These are phyloP conservation scores for Gasteruption jaculator DNA, from an alignment of 2,888 invertebrate species.

Conservation along the genomic window DNA sequence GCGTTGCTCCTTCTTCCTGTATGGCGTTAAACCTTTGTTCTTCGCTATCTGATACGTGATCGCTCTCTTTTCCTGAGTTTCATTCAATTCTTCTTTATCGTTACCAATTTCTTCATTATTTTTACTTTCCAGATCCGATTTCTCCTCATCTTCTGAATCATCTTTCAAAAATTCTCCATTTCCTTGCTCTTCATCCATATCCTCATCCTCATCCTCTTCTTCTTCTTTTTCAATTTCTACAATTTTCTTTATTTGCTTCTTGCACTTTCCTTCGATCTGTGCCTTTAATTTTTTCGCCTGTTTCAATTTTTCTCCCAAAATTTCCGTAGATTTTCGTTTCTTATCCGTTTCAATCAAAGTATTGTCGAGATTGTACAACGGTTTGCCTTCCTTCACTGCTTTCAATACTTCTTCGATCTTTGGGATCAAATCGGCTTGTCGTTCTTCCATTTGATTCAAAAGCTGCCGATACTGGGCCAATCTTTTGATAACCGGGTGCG, in stretches of 20 bases:
- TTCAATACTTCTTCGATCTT: slow-evolving; percentile 64
- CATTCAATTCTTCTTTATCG: slow-evolving; percentile 36
- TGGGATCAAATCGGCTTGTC: slow-evolving; percentile 65
- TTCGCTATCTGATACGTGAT: slow-evolving; percentile 94
- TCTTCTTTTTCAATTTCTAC: slow-evolving; percentile 34
- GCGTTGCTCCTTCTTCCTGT: slow-evolving; percentile 84
- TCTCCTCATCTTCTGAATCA: slow-evolving; percentile 14
- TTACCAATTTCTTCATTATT: slow-evolving; percentile 35
- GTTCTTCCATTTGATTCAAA: slow-evolving; percentile 67
- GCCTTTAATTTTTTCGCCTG: too few relatives aligned
- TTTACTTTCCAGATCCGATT: slow-evolving; percentile 13
- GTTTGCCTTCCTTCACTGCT: slow-evolving; percentile 52
- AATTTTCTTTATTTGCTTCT: slow-evolving; percentile 18
- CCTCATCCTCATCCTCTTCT: slow-evolving; percentile 48
- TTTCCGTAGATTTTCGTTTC: too few relatives aligned
- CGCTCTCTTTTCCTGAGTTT: slow-evolving; percentile 63
- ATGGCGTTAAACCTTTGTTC: slow-evolving; percentile 90
- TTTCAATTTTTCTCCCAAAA: too few relatives aligned
- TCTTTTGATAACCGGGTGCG: slow-evolving; percentile 87
- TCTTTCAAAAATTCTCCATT: slow-evolving; percentile 13
- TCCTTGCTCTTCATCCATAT: slow-evolving; percentile 26
- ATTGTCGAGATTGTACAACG: slow-evolving; percentile 46
- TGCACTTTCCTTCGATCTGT: slow-evolving; percentile 15
- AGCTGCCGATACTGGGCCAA: slow-evolving; percentile 77
- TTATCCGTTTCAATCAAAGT: too few relatives aligned